Conservation (phyloP, 2,888 invertebrate genomes). For the Drosophila recens region DNA sequence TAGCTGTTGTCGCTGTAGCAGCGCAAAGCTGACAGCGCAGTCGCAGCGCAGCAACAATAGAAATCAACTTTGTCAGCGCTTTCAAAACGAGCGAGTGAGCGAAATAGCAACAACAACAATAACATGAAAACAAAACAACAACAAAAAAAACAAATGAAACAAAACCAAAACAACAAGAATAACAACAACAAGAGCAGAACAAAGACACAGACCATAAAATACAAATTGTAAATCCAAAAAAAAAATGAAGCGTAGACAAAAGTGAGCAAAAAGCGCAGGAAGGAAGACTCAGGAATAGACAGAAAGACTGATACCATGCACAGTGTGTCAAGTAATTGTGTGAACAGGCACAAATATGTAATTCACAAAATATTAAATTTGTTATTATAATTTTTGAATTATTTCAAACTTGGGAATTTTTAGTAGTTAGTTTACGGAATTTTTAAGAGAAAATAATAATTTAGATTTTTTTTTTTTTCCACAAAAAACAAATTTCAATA, state of each 20-base stretch:
- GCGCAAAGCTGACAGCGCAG: conserved; percentile 53
- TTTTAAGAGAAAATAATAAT: too few relatives aligned
- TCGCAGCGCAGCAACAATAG: conserved; percentile 71
- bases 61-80: conserved; percentile 76
- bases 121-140: conserved; percentile 20
- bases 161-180: conserved; percentile 25
- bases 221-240: conserved; percentile 34
- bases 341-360: too few relatives aligned
- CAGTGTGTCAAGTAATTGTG: not conserved
- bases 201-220: conserved; percentile 22
- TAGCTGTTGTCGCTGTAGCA: conserved; percentile 20
- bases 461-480: too few relatives aligned
- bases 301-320: conserved; percentile 17
- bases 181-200: conserved; percentile 15
- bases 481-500: too few relatives aligned
- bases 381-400: too few relatives aligned
- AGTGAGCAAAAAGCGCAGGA: conserved; percentile 30
- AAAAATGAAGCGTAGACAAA: conserved; percentile 67
- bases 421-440: too few relatives aligned
- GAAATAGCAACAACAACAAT: conserved; percentile 31
- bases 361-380: too few relatives aligned
- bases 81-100: conserved; percentile 21
- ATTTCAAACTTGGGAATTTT: too few relatives aligned
- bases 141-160: not conserved
- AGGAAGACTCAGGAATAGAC: conserved; percentile 26